These are phyloP conservation scores for Sebastes glaucus DNA, from an alignment of 2,797 vertebrate genomes.

Conservation along the genomic window DNA sequence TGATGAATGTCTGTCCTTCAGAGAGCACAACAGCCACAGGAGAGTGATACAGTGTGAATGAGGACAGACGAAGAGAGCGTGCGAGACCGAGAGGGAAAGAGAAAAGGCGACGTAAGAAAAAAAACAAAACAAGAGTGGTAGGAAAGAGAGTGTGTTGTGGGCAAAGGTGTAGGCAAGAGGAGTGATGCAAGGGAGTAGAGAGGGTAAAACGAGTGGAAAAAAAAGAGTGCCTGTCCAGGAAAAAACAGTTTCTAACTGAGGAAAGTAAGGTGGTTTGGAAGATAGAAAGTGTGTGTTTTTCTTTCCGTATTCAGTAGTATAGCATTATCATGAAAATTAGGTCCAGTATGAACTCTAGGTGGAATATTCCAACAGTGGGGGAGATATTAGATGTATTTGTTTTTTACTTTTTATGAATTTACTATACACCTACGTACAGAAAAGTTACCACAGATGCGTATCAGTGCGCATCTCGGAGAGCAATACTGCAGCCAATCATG, in stretches of 20 bases:
- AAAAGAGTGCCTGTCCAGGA: neutral
- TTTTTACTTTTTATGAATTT: no score
- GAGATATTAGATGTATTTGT: no score
- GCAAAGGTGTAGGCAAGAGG: constrained; percentile 5
- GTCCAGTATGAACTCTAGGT: neutral
- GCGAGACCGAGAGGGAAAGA: neutral
- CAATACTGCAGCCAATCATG: no score
- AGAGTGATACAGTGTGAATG: constrained; percentile 47
- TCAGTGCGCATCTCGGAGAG: no score
- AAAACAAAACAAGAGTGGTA: neutral
- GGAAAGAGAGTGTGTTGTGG: neutral
- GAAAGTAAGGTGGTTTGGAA: neutral
- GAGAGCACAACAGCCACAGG: constrained; percentile 39
- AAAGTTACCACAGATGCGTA: no score
- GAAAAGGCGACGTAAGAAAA: neutral
- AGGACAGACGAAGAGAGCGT: constrained; percentile 25
- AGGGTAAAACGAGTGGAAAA: constrained; percentile 18
- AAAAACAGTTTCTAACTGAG: neutral
- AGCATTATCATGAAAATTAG: neutral
- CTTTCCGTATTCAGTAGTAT: neutral
- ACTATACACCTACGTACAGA: no score
- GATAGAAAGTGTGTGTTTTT: neutral
- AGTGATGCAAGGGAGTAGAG: constrained; percentile 13
- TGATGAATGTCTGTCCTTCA: constrained; percentile 72
- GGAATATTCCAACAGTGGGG: neutral